Percentiles rank a stretch among this genome's conserved stretches.
phyloP scores from a whole-genome alignment of 1,140 invertebrate species.

The honey bee (Apis mellifera) region DNA sequence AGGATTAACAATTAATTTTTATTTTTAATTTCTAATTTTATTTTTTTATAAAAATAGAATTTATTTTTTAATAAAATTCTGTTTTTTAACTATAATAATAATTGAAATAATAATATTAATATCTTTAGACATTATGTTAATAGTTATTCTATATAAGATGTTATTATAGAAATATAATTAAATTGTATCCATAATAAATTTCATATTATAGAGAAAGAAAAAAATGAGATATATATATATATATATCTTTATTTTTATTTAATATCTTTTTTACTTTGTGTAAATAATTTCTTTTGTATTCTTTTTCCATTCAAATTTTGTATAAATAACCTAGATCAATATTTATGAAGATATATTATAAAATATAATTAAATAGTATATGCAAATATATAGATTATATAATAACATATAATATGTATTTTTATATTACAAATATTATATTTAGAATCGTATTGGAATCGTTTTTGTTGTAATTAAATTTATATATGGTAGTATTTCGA shows the following conservation, averaged over 20 bases:
- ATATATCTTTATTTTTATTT: not conserved
- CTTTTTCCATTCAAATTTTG: constrained; percentile 6
- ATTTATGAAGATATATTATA: not conserved
- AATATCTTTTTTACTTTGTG: not conserved
- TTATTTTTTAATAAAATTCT: not conserved
- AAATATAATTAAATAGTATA: not conserved
- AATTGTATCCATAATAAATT: not conserved
- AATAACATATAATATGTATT: not conserved
- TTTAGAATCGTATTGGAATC: not conserved
- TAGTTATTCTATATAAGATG: no score
- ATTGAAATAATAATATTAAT: no score
- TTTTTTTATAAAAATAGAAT: not conserved
- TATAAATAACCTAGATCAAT: not conserved
- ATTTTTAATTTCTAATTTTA: not conserved
- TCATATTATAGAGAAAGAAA: no score
- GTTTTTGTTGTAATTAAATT: not conserved
- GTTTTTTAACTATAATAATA: not conserved
- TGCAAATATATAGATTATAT: not conserved
- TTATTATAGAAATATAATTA: not conserved
- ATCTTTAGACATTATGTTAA: no score
- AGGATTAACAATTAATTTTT: not conserved
- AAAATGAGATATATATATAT: no score
- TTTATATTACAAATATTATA: not conserved
- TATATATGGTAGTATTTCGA: not conserved
- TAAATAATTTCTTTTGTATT: not conserved